These are phyloP conservation scores for Parauchenoglanis punctatus DNA, from an alignment of 2,797 vertebrate species.

Conservation along the genomic window DNA sequence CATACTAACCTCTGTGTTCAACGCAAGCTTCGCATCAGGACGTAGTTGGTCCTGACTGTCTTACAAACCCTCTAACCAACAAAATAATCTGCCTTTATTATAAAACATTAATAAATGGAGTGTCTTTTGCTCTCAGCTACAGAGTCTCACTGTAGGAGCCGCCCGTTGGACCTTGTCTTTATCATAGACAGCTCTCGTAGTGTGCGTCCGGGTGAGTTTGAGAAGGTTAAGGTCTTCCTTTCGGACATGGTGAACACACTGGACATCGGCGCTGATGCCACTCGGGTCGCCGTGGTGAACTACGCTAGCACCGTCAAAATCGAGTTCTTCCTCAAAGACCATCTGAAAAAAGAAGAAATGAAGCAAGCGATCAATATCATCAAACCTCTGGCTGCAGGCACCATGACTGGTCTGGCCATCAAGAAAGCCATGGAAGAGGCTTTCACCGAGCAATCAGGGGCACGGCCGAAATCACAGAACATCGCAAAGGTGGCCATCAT, in stretches of 20 bases:
- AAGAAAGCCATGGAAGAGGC: constrained; percentile 90
- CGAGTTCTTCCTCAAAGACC: constrained; percentile 89
- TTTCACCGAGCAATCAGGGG: constrained; percentile 89
- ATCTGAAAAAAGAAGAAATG: constrained; percentile 80
- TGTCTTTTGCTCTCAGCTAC: constrained; percentile 70
- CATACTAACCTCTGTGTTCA: constrained; percentile 4
- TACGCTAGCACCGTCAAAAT: constrained; percentile 95
- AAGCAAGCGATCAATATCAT: constrained; percentile 87
- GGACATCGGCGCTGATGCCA: constrained; percentile 84
- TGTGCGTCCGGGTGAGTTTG: constrained; percentile 91
- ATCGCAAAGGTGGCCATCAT: constrained; percentile 90
- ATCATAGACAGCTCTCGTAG: constrained; percentile 97
- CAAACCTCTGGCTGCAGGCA: constrained; percentile 91
- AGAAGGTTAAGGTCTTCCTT: constrained; percentile 95
- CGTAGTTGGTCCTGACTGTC: neutral
- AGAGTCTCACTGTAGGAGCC: constrained; percentile 80
- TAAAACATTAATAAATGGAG: neutral
- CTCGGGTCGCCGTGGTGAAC: constrained; percentile 90
- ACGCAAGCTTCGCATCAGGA: neutral
- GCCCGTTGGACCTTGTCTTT: constrained; percentile 89
- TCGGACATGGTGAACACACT: constrained; percentile 90
- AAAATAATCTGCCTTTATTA: neutral
- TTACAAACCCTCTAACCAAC: constrained; percentile 29
- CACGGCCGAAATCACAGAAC: constrained; percentile 81
- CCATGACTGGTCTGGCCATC: constrained; percentile 94